phyloP scores from a whole-genome alignment of 1,140 invertebrate species.

The Mercenaria mercenaria region DNA sequence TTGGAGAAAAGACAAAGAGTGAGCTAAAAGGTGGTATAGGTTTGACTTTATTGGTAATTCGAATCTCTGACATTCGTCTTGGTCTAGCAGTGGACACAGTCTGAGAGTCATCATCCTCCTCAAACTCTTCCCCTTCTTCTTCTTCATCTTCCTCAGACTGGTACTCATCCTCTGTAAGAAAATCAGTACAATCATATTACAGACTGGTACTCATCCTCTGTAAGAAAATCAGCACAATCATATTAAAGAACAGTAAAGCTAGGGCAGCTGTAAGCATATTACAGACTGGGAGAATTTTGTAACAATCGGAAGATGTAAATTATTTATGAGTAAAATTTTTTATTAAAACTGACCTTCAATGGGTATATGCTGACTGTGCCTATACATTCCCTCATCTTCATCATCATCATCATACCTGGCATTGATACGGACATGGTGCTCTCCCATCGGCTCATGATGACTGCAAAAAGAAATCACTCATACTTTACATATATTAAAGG shows the following conservation, averaged over 20 bases:
- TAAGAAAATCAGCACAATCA: too few species aligned
- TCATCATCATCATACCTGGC: slow-evolving; percentile 74
- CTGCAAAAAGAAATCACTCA: slow-evolving; percentile 50
- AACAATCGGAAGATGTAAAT: too few species aligned
- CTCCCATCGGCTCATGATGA: slow-evolving; percentile 68
- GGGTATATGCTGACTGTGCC: slow-evolving; percentile 78
- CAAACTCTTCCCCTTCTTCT: slow-evolving; percentile 82
- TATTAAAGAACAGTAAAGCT: slow-evolving; percentile 77
- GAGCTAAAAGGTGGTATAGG: slow-evolving; percentile 98
- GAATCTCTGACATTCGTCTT: slow-evolving; percentile 96
- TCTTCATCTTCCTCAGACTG: slow-evolving; percentile 88
- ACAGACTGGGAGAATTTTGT: too few species aligned
- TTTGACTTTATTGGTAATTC: slow-evolving; percentile 93
- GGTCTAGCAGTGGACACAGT: slow-evolving; percentile 90
- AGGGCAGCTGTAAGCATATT: too few species aligned
- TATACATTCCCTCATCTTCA: slow-evolving; percentile 73
- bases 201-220: slow-evolving; percentile 75
- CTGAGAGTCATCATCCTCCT: slow-evolving; percentile 87
- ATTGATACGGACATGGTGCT: slow-evolving; percentile 77
- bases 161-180: slow-evolving; percentile 68
- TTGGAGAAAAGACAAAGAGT: slow-evolving; percentile 98
- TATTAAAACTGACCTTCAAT: slow-evolving; percentile 76
- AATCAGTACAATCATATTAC: too few species aligned
- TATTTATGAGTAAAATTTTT: too few species aligned
- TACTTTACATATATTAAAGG: too few species aligned